Evolutionary conservation across 2,888 invertebrate species (phyloP), one percentile per base, ranked within the genome.

Genomic region (Muschampia plurimacula): DNA sequence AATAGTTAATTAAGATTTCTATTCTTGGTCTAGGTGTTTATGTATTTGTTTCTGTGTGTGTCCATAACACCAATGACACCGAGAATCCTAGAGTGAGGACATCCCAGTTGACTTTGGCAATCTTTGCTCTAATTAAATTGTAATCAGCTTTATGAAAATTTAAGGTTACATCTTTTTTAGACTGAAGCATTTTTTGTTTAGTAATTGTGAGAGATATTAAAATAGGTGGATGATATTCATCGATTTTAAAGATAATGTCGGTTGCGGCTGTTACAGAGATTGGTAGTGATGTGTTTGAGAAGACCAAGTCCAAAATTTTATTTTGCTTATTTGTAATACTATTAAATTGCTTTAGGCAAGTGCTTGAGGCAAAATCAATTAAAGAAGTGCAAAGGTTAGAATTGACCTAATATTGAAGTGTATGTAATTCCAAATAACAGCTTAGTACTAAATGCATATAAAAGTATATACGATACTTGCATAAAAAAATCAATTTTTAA

Each of bases 91-190:
- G n/a, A n/a, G n/a, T n/a, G n/a, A n/a, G n/a, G 2, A 9, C 9
- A 3, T 57, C 28, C 57, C 57, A 57, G 28, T 57, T 28, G 28
- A 57, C 12, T 28, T 22, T 57, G 10, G 57, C 9, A 10, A 57
- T 9, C 4, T 10, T 57, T 28, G 5, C 57, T 28, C 13, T 22
- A 28, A 57, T 57, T 28, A 57, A 28, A 10, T 2, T 28, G 5
- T 28, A 57, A 57, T 57, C 28, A 57, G 57, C 57, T 57, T 57
- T 57, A 15, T 57, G 28, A 59, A 59, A 59, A 13, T 59, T 32
- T 1, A 32, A 59, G 22, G 0, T 32, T 13, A 12, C 12, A 6
- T 59, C 12, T 6, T 59, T 28, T 13, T 59, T 59, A 1, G 28
- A 5, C 10, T 1, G 12, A 32, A 59, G 59, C 13, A 5, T 13